A percentile compares a stretch with the other conserved stretches of the same genome.
Evolutionary conservation across 1,140 invertebrate species (phyloP).

Genomic region (Aphelenchoides besseyi): DNA sequence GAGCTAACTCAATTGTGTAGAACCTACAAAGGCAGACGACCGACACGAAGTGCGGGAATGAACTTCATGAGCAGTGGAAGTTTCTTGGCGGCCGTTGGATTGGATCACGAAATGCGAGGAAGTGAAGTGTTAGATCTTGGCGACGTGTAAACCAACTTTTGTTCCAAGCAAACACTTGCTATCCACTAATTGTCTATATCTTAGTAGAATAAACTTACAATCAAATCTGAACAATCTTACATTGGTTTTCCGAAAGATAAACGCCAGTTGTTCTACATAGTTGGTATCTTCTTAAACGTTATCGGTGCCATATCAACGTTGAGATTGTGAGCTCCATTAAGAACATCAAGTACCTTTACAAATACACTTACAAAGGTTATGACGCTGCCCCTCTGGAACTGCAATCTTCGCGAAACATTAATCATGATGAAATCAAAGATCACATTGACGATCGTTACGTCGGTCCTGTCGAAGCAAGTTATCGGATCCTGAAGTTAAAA

Average conservation of each 20-base stretch:
- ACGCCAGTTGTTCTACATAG: too few species aligned
- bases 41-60: background rate
- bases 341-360: too few species aligned
- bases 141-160: background rate
- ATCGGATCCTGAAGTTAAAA: too few species aligned
- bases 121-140: constrained; percentile 2
- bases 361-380: too few species aligned
- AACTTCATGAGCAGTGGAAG: background rate
- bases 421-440: too few species aligned
- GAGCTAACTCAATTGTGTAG: constrained; percentile 5
- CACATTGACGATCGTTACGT: too few species aligned
- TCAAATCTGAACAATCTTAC: background rate
- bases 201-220: background rate
- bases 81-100: background rate
- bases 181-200: background rate
- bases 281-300: too few species aligned
- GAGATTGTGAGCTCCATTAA: too few species aligned
- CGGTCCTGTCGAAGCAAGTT: too few species aligned
- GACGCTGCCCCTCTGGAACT: too few species aligned
- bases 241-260: background rate
- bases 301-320: too few species aligned
- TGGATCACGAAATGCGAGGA: background rate
- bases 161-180: background rate
- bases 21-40: background rate
- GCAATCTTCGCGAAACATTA: too few species aligned